These are phyloP conservation scores for Stegophylla sp. DNA, from an alignment of 2,888 invertebrate genomes.

Conservation along the genomic window DNA sequence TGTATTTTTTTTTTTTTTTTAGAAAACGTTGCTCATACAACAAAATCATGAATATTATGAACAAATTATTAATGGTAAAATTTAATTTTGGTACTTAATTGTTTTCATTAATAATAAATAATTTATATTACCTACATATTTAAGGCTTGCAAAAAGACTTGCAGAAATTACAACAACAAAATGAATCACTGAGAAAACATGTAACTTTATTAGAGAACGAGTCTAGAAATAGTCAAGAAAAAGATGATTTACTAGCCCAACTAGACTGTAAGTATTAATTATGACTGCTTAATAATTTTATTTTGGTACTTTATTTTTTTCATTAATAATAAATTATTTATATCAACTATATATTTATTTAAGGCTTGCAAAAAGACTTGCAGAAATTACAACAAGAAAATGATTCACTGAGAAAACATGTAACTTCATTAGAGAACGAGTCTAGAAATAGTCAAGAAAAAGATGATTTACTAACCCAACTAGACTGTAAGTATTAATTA, in stretches of 20 bases:
- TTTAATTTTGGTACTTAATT: neutral
- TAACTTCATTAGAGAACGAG: too few species aligned
- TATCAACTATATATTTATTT: neutral
- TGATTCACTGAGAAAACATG: too few species aligned
- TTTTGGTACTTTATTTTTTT: neutral
- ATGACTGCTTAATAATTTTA: neutral
- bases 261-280: slow-evolving; percentile 4
- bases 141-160: slow-evolving; percentile 2
- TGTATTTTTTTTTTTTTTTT: slow-evolving; percentile 1
- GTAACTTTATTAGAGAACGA: neutral
- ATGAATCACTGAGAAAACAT: neutral
- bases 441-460: too few species aligned
- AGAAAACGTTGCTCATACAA: slow-evolving; percentile 17
- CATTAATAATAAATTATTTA: neutral
- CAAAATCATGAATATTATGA: neutral
- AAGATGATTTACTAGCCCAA: slow-evolving; percentile 14
- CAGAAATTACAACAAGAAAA: too few species aligned
- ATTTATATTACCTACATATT: neutral
- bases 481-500: too few species aligned
- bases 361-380: too few species aligned
- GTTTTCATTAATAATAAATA: neutral
- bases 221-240: slow-evolving; percentile 4
- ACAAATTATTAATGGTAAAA: slow-evolving; percentile 21
- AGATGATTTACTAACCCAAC: too few species aligned
- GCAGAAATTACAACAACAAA: neutral